Conservation (phyloP, 1,140 invertebrate genomes). For the Arctopsyche grandis region DNA sequence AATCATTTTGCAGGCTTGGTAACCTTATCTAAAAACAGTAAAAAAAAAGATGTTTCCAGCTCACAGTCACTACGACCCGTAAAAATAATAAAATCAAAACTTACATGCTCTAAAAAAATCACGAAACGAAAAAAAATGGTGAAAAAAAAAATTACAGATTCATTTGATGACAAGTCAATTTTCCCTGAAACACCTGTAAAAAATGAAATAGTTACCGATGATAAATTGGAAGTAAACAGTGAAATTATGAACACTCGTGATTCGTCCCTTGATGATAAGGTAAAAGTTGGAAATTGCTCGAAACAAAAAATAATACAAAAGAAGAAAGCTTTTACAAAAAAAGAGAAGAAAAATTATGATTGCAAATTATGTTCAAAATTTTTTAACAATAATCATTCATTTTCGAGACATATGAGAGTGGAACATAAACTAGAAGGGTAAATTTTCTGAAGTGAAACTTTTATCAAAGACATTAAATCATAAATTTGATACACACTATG, state of each 20-base stretch:
- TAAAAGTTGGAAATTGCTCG: neutral
- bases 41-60: too few relatives aligned
- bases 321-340: neutral
- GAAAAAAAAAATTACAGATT: neutral
- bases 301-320: slow-evolving; percentile 25
- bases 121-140: slow-evolving; percentile 10
- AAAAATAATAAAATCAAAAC: too few relatives aligned
- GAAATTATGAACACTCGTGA: too few relatives aligned
- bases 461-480: neutral
- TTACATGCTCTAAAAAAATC: neutral
- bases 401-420: slow-evolving; percentile 38
- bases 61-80: too few relatives aligned
- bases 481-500: neutral
- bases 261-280: slow-evolving; percentile 1
- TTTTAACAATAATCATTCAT: slow-evolving; percentile 34
- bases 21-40: neutral
- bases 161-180: neutral
- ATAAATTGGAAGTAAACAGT: neutral
- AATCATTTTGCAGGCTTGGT: neutral
- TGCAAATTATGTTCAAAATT: slow-evolving; percentile 35
- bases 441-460: neutral
- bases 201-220: slow-evolving; percentile 6
- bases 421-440: slow-evolving; percentile 29
- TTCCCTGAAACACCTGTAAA: neutral
- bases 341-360: neutral